Base-by-base conservation (phyloP, 1,140 invertebrate genomes). In the Capitella teleta region DNA sequence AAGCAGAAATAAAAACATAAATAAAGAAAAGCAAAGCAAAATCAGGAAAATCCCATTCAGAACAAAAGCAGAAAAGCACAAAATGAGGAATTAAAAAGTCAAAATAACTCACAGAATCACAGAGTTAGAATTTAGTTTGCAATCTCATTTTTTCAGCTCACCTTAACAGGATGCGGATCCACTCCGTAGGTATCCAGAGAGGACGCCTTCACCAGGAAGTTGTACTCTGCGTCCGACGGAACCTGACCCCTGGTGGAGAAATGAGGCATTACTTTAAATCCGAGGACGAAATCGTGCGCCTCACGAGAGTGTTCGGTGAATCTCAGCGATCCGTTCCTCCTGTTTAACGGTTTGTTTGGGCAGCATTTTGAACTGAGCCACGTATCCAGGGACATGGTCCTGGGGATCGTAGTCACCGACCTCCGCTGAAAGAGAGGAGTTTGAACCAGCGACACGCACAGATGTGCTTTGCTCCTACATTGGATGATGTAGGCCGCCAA, bases 121-220 rank as follows among this genome's bases (percentile, higher is more conserved):
- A n/a, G n/a, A n/a, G n/a, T n/a, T n/a, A n/a, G n/a, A n/a, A n/a
- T n/a, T n/a, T n/a, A n/a, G n/a, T n/a, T n/a, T n/a, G n/a, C n/a
- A n/a, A n/a, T n/a, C n/a, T n/a, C n/a, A n/a, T n/a, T n/a, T n/a
- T n/a, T n/a, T n/a, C n/a, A 37, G 26, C 14, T 38, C 43, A 91
- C 90, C 79, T 96, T 97, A n/a, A 97, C 91, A 45, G 88, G 86
- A 78, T 97, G 89, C 2, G 93, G 94, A 76, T 98, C 93, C 25
- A 97, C 85, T 12, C 93, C 94, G 66, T 97, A 98, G 0, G 92
- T 95, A 62, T 96, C 93, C 30, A 97, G 75, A 48, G 84, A 80
- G 26, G 85, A 83, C 18, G 91, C 88, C 61, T 89, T 83, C 69
- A 83, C 85, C 25, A 94, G 76, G 68, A 94, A 94, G 52, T 82